Evolutionary conservation across 2,888 invertebrate species (phyloP).

Genomic region (Agapetus fuscipes): DNA sequence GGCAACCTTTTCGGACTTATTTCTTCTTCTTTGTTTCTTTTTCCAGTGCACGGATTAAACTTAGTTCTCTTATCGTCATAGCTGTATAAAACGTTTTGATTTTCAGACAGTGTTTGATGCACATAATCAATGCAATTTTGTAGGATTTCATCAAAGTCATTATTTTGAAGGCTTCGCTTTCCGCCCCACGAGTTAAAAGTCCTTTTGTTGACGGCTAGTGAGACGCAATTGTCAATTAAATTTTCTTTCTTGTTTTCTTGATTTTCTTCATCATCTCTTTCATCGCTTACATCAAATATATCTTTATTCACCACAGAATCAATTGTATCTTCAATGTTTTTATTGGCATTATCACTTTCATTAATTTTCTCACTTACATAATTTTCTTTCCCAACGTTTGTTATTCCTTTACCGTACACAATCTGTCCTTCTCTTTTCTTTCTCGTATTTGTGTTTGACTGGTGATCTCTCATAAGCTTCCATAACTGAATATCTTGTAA

Average conservation of each 20-base stretch:
- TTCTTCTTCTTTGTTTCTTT: conserved; percentile 2
- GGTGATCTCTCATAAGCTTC: too few species aligned
- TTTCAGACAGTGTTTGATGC: background rate
- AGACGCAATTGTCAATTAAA: too few species aligned
- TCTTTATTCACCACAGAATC: too few species aligned
- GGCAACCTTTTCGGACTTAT: conserved; percentile 7
- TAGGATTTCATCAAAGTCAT: too few species aligned
- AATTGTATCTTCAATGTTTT: too few species aligned
- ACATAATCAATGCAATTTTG: background rate
- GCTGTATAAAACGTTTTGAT: background rate
- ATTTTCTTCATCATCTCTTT: background rate
- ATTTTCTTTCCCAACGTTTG: background rate
- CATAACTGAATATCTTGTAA: too few species aligned
- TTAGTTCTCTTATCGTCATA: too few species aligned
- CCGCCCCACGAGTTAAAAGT: conserved; percentile 16
- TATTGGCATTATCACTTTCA: too few species aligned
- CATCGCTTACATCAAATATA: background rate
- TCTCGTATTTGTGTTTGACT: background rate
- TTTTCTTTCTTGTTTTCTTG: background rate
- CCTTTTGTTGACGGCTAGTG: too few species aligned
- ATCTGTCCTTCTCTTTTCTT: too few species aligned
- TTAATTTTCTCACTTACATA: background rate
- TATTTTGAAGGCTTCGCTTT: too few species aligned
- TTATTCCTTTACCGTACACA: background rate
- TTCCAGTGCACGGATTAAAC: background rate